Percentiles rank a stretch among this genome's conserved stretches.
phyloP scores from a whole-genome alignment of 2,888 invertebrate genomes.

The Stenurella melanura region DNA sequence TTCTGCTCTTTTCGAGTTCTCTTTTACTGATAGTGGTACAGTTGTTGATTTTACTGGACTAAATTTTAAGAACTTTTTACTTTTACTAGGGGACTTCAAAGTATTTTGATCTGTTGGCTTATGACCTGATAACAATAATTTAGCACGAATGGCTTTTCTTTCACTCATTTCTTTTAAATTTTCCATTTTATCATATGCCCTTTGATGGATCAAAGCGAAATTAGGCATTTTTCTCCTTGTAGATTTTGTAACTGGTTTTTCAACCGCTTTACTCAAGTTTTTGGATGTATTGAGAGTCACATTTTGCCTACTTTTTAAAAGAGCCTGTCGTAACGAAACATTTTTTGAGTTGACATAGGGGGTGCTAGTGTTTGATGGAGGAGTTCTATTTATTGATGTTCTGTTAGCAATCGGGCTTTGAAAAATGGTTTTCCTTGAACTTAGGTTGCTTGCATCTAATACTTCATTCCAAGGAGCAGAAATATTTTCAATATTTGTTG shows the following conservation, averaged over 20 bases:
- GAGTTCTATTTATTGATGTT: neutral
- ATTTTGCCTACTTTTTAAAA: slow-evolving; percentile 18
- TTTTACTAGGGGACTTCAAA: slow-evolving; percentile 37
- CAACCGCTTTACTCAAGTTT: slow-evolving; percentile 33
- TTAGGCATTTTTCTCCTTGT: slow-evolving; percentile 77
- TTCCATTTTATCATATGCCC: slow-evolving; percentile 81
- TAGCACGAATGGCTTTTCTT: slow-evolving; percentile 73
- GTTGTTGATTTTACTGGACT: slow-evolving; percentile 37
- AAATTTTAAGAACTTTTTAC: slow-evolving; percentile 37
- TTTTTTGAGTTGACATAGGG: slow-evolving; percentile 26
- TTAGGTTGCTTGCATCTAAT: neutral
- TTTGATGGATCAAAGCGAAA: slow-evolving; percentile 81
- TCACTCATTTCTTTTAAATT: slow-evolving; percentile 79
- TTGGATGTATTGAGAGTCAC: slow-evolving; percentile 34
- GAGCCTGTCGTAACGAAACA: neutral
- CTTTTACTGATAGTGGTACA: slow-evolving; percentile 25
- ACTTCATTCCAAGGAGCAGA: slow-evolving; percentile 34
- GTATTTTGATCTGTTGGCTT: slow-evolving; percentile 54
- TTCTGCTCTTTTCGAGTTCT: slow-evolving; percentile 35
- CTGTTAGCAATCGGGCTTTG: neutral
- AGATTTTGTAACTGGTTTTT: slow-evolving; percentile 35
- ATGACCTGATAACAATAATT: slow-evolving; percentile 68
- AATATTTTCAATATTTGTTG: slow-evolving; percentile 33
- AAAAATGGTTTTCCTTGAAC: neutral
- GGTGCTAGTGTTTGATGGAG: slow-evolving; percentile 40